phyloP scores from a whole-genome alignment of 2,888 invertebrate species.

The Eupithecia inturbata region DNA sequence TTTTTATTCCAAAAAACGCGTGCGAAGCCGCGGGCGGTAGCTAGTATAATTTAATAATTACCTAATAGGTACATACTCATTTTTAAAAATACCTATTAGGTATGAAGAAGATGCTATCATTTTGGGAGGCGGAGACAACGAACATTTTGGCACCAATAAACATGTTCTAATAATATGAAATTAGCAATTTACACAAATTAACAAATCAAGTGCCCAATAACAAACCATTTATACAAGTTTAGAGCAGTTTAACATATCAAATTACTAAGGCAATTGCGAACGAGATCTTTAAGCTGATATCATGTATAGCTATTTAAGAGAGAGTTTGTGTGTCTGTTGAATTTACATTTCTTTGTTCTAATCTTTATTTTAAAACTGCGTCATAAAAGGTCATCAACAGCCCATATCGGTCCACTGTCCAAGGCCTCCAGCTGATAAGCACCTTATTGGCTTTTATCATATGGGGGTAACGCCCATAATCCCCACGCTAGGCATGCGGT shows the following conservation, averaged over 20 bases:
- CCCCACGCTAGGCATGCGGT: too few species aligned
- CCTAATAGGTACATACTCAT: background rate
- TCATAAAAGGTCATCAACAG: too few species aligned
- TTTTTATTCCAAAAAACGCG: too few species aligned
- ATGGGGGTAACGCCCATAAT: too few species aligned
- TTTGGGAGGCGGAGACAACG: conserved; percentile 1
- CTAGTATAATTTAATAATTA: too few species aligned
- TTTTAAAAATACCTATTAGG: background rate
- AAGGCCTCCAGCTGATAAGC: too few species aligned
- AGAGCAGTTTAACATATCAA: conserved; percentile 29
- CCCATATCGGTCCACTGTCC: too few species aligned
- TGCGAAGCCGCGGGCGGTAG: too few species aligned
- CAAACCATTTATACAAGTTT: conserved; percentile 27
- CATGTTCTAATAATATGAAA: conserved; percentile 16
- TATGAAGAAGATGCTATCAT: background rate
- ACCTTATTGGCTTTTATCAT: too few species aligned
- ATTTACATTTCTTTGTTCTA: background rate
- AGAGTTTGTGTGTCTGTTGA: conserved; percentile 3
- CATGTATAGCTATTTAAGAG: background rate
- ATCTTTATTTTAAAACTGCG: background rate
- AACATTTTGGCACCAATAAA: conserved; percentile 16
- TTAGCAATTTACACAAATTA: conserved; percentile 27
- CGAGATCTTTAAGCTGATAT: conserved; percentile 16
- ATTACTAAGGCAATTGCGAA: conserved; percentile 28
- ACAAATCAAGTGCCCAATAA: conserved; percentile 9